Base-by-base conservation (phyloP, 2,888 invertebrate species). In the Mystacides longicornis region DNA sequence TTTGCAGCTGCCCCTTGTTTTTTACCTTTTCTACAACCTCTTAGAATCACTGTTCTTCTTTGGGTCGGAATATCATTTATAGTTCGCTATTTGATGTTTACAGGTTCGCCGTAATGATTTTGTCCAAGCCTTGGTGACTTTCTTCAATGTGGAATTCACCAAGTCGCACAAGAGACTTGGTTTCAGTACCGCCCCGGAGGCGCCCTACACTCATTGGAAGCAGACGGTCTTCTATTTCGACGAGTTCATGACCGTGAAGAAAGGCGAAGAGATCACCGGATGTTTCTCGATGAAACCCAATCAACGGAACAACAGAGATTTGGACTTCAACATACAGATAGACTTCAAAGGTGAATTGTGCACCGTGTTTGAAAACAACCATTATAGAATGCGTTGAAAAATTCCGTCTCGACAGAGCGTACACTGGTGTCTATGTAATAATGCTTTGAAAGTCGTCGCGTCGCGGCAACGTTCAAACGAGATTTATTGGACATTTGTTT, bases 161-260 rank as follows among this genome's bases (percentile, higher is more conserved):
- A 96, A 97, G 80, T 99, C 96, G 65, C 99, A 99, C 81, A 99
- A 97, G 77, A 83, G 94, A 55, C 91, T 94, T 62, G 97, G 98
- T 21, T 99, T 99, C 76, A 97, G 96, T 67, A 99, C 99, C 56
- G 94, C 94, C 1, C 99, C 99, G 0, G 98, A 98, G 69, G 89
- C 93, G 1, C 91, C 92, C 23, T 98, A 99, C 74, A 99, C 99
- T 20, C 99, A 99, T 73, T 99, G 99, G 99, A 99, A 99, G 72
- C 96, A 97, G 73, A 83, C 82, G 7, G 98, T 99, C 51, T 99
- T 99, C 77, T 99, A 99, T 72, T 87, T 98, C 65, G 91, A 95
- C 68, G 95, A 98, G 65, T 94, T 93, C 67, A 84, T 99, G 80
- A 99, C 99, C 2, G 94, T 81, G 5, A 97, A 97, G 71, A 93